These are phyloP conservation scores for Galemys pyrenaicus DNA, from an alignment of 2,113 vertebrate species.

Conservation along the genomic window DNA sequence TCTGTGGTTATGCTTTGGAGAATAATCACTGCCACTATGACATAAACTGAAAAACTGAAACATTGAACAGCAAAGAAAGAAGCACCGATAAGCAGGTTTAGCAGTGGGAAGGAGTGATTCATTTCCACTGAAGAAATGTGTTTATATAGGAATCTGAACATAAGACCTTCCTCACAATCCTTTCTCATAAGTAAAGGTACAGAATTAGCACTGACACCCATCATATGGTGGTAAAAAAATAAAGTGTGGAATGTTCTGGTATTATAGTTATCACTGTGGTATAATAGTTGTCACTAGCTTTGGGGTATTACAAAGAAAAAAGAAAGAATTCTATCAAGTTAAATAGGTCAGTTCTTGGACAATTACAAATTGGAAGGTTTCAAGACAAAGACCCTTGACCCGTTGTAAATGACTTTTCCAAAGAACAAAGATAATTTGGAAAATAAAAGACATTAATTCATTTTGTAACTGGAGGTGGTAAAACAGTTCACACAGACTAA, in stretches of 20 bases:
- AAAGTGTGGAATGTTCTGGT: background rate
- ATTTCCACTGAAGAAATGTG: background rate
- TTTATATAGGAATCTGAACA: background rate
- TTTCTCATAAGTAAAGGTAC: background rate
- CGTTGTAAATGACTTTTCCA: background rate
- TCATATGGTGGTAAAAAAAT: background rate
- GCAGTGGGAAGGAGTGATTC: background rate
- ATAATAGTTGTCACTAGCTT: background rate
- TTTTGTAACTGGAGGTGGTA: background rate
- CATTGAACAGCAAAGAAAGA: background rate
- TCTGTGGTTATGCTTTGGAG: background rate
- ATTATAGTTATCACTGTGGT: background rate
- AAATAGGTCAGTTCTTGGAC: background rate
- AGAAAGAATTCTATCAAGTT: background rate
- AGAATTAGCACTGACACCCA: background rate
- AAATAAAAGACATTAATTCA: background rate
- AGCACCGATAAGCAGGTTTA: background rate
- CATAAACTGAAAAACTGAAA: background rate
- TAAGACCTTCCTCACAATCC: rapidly evolving
- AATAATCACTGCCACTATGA: background rate
- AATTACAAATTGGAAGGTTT: background rate
- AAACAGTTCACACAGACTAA: background rate
- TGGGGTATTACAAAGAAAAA: background rate
- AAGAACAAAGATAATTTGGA: background rate
- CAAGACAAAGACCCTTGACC: background rate